phyloP scores from a whole-genome alignment of 2,113 vertebrate genomes.

The Cheilinus undulatus region DNA sequence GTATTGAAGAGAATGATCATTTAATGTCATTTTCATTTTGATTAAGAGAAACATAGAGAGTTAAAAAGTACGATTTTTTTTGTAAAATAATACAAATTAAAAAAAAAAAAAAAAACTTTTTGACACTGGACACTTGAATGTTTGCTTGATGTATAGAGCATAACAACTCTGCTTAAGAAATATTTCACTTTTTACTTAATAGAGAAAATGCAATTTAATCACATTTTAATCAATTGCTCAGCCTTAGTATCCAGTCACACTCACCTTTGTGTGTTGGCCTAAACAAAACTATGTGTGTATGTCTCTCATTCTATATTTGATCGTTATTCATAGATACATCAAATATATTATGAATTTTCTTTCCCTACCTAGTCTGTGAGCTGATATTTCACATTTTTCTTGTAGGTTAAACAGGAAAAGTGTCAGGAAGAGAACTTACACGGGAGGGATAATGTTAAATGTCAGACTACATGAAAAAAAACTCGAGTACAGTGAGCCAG shows the following conservation, averaged over 20 bases:
- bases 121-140: no score
- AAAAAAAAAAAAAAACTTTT: no score
- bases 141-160: no score
- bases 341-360: slow-evolving; percentile 62
- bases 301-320: slow-evolving; percentile 33
- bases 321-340: slow-evolving; percentile 66
- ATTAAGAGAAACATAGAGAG: no score
- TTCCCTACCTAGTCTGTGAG: slow-evolving; percentile 17
- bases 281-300: slow-evolving; percentile 36
- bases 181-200: no score
- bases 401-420: slow-evolving; percentile 27
- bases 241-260: slow-evolving; percentile 20
- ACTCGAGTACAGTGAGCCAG: slow-evolving; percentile 39
- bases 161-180: no score
- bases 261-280: slow-evolving; percentile 31
- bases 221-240: no score
- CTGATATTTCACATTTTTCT: slow-evolving; percentile 19
- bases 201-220: no score
- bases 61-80: no score
- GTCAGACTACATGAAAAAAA: slow-evolving; percentile 42
- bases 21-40: no score
- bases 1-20: no score
- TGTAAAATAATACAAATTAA: no score
- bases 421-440: slow-evolving; percentile 21
- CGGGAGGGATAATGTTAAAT: slow-evolving; percentile 25